A percentile compares a stretch with the other conserved stretches of the same genome.
Conservation (phyloP, 2,888 invertebrate genomes). For the Melolontha melolontha region DNA sequence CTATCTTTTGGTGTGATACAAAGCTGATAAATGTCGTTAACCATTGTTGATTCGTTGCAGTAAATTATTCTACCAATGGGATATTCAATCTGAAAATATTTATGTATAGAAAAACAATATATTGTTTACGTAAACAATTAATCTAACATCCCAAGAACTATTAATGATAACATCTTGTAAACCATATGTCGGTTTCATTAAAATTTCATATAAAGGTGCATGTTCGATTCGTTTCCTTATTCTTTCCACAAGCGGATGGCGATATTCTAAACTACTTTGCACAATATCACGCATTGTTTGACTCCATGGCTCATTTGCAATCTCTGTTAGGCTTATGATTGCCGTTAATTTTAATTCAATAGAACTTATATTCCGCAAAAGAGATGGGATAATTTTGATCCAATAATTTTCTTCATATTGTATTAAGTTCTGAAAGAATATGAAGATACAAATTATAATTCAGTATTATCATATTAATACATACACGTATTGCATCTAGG, state of each 20-base stretch:
- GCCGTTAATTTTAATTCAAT: constrained; percentile 54
- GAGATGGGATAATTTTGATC: constrained; percentile 51
- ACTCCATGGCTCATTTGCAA: constrained; percentile 58
- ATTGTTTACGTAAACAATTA: neutral
- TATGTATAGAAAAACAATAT: neutral
- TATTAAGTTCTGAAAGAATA: constrained; percentile 51
- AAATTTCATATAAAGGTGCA: constrained; percentile 64
- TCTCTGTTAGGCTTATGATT: constrained; percentile 53
- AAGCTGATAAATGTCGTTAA: constrained; percentile 60
- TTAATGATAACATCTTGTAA: constrained; percentile 55
- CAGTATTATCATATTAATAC: neutral
- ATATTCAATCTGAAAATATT: constrained; percentile 53
- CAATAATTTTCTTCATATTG: constrained; percentile 55
- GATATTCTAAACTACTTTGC: constrained; percentile 50
- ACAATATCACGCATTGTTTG: constrained; percentile 55
- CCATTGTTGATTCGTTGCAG: constrained; percentile 60
- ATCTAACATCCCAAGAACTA: constrained; percentile 55
- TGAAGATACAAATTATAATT: neutral
- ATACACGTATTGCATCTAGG: constrained; percentile 63
- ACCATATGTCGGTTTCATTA: constrained; percentile 65
- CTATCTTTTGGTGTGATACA: constrained; percentile 52
- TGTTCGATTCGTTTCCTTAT: constrained; percentile 61
- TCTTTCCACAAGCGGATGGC: constrained; percentile 60
- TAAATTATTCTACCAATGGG: constrained; percentile 59
- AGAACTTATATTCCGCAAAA: constrained; percentile 55